Evolutionary conservation across 2,113 vertebrate genomes (phyloP).

Genomic region (Syrrhaptes paradoxus): DNA sequence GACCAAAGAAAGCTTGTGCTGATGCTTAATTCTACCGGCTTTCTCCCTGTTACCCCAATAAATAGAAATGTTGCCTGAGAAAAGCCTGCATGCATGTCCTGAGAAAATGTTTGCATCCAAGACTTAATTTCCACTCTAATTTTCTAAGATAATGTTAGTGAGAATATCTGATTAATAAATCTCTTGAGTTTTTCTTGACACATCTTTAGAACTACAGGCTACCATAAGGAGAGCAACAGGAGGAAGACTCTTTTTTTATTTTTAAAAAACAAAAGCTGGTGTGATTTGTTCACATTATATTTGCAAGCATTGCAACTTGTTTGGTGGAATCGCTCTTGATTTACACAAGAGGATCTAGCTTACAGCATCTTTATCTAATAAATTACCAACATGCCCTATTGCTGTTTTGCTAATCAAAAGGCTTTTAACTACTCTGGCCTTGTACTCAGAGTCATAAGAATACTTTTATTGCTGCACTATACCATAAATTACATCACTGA

Average conservation of each 20-base stretch:
- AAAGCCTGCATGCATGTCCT: neutral
- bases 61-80: neutral
- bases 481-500: neutral
- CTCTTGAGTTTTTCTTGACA: neutral
- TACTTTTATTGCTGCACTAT: neutral
- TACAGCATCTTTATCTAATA: neutral
- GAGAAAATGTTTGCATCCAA: neutral
- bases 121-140: neutral
- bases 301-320: neutral
- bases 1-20: neutral
- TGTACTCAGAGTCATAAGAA: neutral
- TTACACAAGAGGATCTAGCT: neutral
- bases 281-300: neutral
- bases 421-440: neutral
- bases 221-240: neutral
- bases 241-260: neutral
- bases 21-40: neutral
- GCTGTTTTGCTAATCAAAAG: neutral
- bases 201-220: neutral
- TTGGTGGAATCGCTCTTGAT: neutral
- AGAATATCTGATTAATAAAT: neutral
- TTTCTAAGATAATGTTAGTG: neutral
- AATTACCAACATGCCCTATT: neutral
- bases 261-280: neutral
- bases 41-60: neutral